These are phyloP conservation scores for Siphamia tubifer DNA, from an alignment of 2,113 vertebrate genomes.

Conservation along the genomic window DNA sequence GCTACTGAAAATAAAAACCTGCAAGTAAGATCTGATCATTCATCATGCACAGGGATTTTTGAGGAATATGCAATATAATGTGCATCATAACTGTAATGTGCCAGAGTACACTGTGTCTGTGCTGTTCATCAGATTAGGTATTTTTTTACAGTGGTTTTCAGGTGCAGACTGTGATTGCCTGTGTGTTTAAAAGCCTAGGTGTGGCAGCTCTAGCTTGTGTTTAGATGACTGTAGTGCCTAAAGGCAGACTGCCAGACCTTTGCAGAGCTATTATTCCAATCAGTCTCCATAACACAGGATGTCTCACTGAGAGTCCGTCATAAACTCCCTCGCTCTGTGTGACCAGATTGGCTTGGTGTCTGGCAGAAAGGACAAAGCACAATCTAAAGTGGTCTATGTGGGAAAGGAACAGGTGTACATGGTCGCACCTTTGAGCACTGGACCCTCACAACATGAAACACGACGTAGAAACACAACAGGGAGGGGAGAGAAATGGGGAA, in stretches of 20 bases:
- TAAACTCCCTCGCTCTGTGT: constrained; percentile 5
- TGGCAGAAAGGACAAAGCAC: constrained; percentile 24
- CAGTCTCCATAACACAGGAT: constrained; percentile 39
- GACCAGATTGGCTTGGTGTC: constrained; percentile 8
- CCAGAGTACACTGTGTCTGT: too few relatives aligned
- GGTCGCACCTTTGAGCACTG: neutral
- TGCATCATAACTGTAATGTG: too few relatives aligned
- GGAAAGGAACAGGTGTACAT: constrained; percentile 15
- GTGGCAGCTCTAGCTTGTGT: neutral
- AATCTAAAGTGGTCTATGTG: constrained; percentile 10
- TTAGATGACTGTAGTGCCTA: constrained; percentile 6
- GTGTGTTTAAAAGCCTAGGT: neutral
- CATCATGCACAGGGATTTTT: too few relatives aligned
- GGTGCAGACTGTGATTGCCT: neutral
- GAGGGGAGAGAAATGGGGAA: constrained; percentile 35
- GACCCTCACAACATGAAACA: constrained; percentile 50
- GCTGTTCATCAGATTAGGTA: too few relatives aligned
- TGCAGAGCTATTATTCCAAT: constrained; percentile 52
- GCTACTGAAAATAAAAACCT: too few relatives aligned
- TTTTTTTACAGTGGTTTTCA: neutral
- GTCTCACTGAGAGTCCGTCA: constrained; percentile 38
- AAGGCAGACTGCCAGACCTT: constrained; percentile 16
- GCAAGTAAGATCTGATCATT: too few relatives aligned
- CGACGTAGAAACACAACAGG: constrained; percentile 1
- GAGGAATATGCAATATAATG: too few relatives aligned